Evolutionary conservation across 2,888 invertebrate genomes (phyloP), one percentile per base, ranked within the genome.

Genomic region (Eristalis intricaria): DNA sequence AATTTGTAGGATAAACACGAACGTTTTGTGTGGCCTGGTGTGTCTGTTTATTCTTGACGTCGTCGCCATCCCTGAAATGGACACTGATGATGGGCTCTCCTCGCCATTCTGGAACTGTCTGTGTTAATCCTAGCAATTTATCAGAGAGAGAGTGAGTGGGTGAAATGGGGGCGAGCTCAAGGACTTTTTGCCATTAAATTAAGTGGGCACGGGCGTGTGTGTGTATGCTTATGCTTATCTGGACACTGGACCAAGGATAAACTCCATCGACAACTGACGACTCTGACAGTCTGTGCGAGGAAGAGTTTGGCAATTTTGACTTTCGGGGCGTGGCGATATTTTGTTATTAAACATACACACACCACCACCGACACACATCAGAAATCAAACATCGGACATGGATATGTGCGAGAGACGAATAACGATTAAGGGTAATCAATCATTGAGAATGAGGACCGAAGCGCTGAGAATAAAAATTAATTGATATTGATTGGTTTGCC

Each of bases 371-470:
- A 38, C 13, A 22, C 22, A 29, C 50, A 58, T 26, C 56, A 29
- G 75, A 65, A 58, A 75, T 40, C 38, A 56, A 35, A 40, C 32
- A 61, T 61, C 66, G 38, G 50, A 65, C 43, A 32, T 22, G 32
- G 73, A 69, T 58, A 79, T 64, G 64, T 84, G 76, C 43, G 66
- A 15, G 74, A 32, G 79, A 71, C 77, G 83, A 86, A 75, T 69
- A 80, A 73, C 84, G 87, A 87, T 87, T 87, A 87, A 84, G 83
- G 73, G 87, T 60, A 76, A 87, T 87, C 84, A 87, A 87, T 87
- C 87, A 87, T 76, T 76, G 66, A 68, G 76, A 87, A 79, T 87
- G 83, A n/a, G 50, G 75, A 84, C 79, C 84, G 78, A 73, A 79
- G 71, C 79, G 79, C 76, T 19, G 19, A 50, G 79, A 84, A 87